Conservation (phyloP, 1,140 invertebrate genomes). For the Megalonaias nervosa region DNA sequence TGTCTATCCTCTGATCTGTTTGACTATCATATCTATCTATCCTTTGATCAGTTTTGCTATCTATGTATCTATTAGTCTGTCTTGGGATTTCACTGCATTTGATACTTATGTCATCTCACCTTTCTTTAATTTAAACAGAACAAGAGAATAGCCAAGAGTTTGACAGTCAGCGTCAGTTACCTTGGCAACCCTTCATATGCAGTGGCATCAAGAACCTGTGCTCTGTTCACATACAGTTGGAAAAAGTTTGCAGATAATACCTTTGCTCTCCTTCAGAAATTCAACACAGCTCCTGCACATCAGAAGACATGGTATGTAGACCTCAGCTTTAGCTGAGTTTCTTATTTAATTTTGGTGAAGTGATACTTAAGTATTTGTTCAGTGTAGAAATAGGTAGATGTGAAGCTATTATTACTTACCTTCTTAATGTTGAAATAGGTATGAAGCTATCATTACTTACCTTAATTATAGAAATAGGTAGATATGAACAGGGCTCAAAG, state of each 20-base stretch:
- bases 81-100: background rate
- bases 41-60: too few relatives aligned
- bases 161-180: constrained; percentile 66
- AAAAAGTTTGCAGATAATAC: constrained; percentile 75
- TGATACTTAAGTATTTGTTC: too few relatives aligned
- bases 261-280: constrained; percentile 75
- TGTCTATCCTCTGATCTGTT: background rate
- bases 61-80: too few relatives aligned
- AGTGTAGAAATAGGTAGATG: background rate
- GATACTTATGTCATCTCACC: background rate
- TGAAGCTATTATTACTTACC: background rate
- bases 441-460: background rate
- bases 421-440: background rate
- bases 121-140: constrained; percentile 57
- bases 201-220: constrained; percentile 64
- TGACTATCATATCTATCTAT: background rate
- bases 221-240: constrained; percentile 63
- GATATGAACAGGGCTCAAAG: too few relatives aligned
- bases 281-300: constrained; percentile 76
- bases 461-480: too few relatives aligned
- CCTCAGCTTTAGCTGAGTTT: constrained; percentile 35
- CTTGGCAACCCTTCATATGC: constrained; percentile 46
- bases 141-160: constrained; percentile 64
- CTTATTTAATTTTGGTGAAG: background rate
- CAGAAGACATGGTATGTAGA: constrained; percentile 77